A percentile compares a stretch with the other conserved stretches of the same genome.
phyloP scores from a whole-genome alignment of 2,113 vertebrate genomes.

The Psammodynastes pulverulentus region DNA sequence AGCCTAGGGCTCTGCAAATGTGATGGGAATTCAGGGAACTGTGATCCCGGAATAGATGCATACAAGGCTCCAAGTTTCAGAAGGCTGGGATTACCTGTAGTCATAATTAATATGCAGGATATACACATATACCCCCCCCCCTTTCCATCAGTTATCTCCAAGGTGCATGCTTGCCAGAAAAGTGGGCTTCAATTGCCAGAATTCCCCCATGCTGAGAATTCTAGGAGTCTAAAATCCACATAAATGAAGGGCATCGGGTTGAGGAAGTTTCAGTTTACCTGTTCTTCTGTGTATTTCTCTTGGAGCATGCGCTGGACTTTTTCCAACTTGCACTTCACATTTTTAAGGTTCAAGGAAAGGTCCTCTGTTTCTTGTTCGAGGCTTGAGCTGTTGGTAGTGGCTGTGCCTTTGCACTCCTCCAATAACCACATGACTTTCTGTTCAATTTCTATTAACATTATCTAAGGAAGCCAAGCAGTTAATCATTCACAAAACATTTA shows the following conservation, averaged over 20 bases:
- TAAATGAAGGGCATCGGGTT: background rate
- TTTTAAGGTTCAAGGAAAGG: slow-evolving; percentile 79
- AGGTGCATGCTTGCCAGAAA: background rate
- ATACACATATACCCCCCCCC: background rate
- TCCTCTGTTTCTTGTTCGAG: slow-evolving; percentile 72
- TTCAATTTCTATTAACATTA: slow-evolving; percentile 85
- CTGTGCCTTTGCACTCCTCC: slow-evolving; percentile 55
- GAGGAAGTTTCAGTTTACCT: slow-evolving; percentile 55
- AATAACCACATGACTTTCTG: slow-evolving; percentile 74
- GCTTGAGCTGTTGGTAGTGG: slow-evolving; percentile 44
- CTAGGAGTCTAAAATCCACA: background rate
- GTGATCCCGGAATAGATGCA: background rate
- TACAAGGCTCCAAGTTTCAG: background rate
- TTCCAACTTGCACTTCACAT: slow-evolving; percentile 82
- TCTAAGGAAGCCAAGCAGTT: slow-evolving; percentile 66
- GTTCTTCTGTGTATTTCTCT: slow-evolving; percentile 69
- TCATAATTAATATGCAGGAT: no score
- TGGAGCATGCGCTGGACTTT: slow-evolving; percentile 82
- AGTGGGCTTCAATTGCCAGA: background rate
- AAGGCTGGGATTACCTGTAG: background rate
- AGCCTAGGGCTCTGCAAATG: background rate
- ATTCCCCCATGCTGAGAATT: background rate
- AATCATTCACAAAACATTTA: slow-evolving; percentile 13
- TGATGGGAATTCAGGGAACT: background rate
- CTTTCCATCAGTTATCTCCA: background rate